phyloP scores from a whole-genome alignment of 2,113 vertebrate genomes.

The Pseudorasbora parva region DNA sequence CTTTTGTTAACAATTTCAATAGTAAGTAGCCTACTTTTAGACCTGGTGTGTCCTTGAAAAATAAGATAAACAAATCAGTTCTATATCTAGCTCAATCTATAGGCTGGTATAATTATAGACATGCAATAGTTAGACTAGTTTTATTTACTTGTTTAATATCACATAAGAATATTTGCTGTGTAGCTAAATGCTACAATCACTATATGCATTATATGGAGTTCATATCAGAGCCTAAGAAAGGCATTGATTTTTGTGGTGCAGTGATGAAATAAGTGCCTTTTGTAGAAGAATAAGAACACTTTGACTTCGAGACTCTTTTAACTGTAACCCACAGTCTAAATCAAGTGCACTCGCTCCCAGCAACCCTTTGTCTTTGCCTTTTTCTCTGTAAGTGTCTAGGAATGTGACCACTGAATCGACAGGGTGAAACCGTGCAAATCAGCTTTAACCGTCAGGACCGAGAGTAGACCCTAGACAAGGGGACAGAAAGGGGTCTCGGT shows the following conservation, averaged over 20 bases:
- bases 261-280: background rate
- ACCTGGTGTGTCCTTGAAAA: too few relatives aligned
- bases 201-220: background rate
- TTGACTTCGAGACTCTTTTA: slow-evolving; percentile 71
- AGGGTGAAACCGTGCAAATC: slow-evolving; percentile 81
- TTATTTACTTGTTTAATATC: background rate
- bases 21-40: background rate
- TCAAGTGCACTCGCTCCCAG: slow-evolving; percentile 71
- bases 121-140: background rate
- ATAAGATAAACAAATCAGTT: too few relatives aligned
- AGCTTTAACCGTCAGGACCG: slow-evolving; percentile 79
- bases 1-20: background rate
- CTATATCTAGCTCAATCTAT: too few relatives aligned
- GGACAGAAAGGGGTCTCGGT: slow-evolving; percentile 69
- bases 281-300: slow-evolving; percentile 60
- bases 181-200: background rate
- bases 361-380: slow-evolving; percentile 68
- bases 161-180: background rate
- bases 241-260: background rate
- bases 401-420: slow-evolving; percentile 73
- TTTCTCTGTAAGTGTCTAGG: slow-evolving; percentile 75
- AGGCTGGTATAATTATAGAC: too few relatives aligned
- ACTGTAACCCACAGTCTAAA: slow-evolving; percentile 66
- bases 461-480: slow-evolving; percentile 77
- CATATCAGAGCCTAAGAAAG: background rate